phyloP scores from a whole-genome alignment of 2,113 vertebrate species.

The Leucosticte australis region DNA sequence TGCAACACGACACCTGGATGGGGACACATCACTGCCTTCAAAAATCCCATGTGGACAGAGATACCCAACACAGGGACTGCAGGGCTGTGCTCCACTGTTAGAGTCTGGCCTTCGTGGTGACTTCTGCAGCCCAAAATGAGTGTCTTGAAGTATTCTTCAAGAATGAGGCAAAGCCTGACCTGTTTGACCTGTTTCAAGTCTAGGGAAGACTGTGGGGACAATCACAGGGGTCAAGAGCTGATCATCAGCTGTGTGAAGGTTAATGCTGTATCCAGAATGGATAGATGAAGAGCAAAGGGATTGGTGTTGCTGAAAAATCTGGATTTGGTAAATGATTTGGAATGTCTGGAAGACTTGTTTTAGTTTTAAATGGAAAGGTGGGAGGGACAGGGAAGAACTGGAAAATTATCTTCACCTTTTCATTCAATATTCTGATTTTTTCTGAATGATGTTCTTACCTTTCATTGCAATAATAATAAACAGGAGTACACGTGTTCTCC shows the following conservation, averaged over 20 bases:
- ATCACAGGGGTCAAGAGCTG: neutral
- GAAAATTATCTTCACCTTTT: neutral
- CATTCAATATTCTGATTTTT: neutral
- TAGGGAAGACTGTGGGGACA: neutral
- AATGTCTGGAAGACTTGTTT: neutral
- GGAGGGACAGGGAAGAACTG: neutral
- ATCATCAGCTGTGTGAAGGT: neutral
- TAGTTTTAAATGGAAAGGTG: neutral
- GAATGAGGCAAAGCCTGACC: neutral
- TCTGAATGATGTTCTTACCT: neutral
- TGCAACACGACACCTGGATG: neutral
- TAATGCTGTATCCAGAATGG: neutral
- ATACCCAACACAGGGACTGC: rapidly evolving
- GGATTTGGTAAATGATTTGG: neutral
- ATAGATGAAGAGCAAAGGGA: neutral
- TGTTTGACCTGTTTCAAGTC: neutral
- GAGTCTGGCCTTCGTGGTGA: neutral
- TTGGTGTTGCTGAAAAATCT: neutral
- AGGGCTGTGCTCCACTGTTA: neutral
- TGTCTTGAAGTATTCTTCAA: neutral
- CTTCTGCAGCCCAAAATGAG: neutral
- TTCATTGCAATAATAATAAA: neutral
- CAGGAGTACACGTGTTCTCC: neutral
- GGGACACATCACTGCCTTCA: neutral
- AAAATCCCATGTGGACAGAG: neutral